Conservation (phyloP, 2,113 vertebrate genomes). For the Phrynosoma platyrhinos region DNA sequence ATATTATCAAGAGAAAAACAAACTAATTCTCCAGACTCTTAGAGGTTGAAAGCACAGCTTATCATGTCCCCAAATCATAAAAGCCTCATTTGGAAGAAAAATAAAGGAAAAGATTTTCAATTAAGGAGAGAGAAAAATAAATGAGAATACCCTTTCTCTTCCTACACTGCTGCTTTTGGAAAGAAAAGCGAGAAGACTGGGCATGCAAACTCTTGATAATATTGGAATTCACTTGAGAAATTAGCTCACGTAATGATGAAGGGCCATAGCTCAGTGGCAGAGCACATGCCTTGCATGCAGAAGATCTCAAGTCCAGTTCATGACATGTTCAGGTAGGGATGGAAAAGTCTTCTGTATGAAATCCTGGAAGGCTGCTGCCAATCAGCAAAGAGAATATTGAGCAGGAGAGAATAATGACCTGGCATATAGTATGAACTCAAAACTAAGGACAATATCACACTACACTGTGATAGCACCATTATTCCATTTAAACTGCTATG, state of each 20-base stretch:
- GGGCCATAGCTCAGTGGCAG: not conserved
- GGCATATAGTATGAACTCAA: not conserved
- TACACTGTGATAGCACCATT: no score
- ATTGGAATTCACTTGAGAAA: conserved; percentile 44
- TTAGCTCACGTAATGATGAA: conserved; percentile 39
- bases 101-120: conserved; percentile 38
- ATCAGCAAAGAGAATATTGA: not conserved
- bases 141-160: conserved; percentile 62
- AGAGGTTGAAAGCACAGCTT: conserved; percentile 65
- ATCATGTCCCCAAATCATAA: conserved; percentile 66
- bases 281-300: not conserved
- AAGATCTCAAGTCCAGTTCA: not conserved
- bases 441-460: not conserved
- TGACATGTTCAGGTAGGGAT: not conserved
- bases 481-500: no score
- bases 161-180: conserved; percentile 35
- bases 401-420: not conserved
- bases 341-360: not conserved
- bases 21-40: conserved; percentile 43
- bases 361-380: not conserved
- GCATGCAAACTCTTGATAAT: conserved; percentile 41
- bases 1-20: conserved; percentile 63
- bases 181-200: conserved; percentile 29
- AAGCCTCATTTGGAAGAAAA: conserved; percentile 58
- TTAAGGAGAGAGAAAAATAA: conserved; percentile 63